Evolutionary conservation across 2,888 invertebrate genomes (phyloP), one percentile per base, ranked within the genome.

Genomic region (Furcula furcula): DNA sequence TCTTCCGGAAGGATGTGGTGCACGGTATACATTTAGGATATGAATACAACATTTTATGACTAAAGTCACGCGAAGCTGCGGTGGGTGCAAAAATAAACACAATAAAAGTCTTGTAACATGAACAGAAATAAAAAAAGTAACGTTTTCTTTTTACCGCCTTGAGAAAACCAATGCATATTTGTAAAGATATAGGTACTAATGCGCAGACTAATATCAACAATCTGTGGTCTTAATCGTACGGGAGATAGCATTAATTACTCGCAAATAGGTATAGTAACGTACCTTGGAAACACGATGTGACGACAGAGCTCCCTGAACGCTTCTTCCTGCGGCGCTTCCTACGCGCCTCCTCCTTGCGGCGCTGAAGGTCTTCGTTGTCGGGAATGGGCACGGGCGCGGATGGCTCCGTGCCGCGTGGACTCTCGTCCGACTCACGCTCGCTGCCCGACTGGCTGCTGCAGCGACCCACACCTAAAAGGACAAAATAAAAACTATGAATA

Each of bases 211-310:
- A 1, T 11, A 11, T 22, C 4, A 22, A 22, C 10, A 12, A 12
- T 23, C 1, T 12, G 12, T 12, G 2, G 4, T 7, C 7, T 12
- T 23, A 10, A 12, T 7, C 6, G 12, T 13, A 7, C 6, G 7
- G 12, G 12, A 22, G 1, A 11, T 4, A 21, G 10, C 5, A 6
- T 5, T 10, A 1, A 7, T 25, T 4, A 12, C 2, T 14, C 1
- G 14, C n/a, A 6, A 7, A 22, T 3, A 15, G 27, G 18, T 12
- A 25, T 10, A 10, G 3, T 14, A 29, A 31, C 41, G 31, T 76
- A 94, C 96, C 96, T 93, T 96, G 95, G 90, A 97, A 97, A 82
- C 95, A 95, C 64, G 95, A 95, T 55, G 96, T 95, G 71, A 95
- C 95, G 63, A 97, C 91, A 49, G 95, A 95, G 74, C 94, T 94